phyloP scores from a whole-genome alignment of 2,888 invertebrate genomes.

The Polymixis lichenea region DNA sequence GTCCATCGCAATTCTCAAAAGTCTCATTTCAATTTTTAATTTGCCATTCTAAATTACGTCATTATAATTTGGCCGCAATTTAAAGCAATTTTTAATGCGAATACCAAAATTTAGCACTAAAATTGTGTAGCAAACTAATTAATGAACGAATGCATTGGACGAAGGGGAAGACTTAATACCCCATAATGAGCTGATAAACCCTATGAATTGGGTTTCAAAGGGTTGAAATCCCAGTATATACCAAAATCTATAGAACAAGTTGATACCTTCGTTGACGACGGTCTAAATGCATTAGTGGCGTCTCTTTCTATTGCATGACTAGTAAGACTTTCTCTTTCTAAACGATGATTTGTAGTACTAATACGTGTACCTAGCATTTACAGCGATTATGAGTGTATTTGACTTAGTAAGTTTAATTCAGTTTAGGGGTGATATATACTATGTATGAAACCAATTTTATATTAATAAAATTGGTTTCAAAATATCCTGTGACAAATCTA shows the following conservation, averaged over 20 bases:
- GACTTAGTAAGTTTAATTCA: neutral
- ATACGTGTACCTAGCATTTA: neutral
- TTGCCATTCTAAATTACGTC: neutral
- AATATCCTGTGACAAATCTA: neutral
- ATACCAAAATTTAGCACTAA: conserved; percentile 11
- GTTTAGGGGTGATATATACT: neutral
- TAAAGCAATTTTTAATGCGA: neutral
- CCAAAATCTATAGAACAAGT: conserved; percentile 16
- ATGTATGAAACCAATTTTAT: too few species aligned
- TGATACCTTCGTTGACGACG: conserved; percentile 5
- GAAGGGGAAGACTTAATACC: conserved; percentile 43
- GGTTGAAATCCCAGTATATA: conserved; percentile 34
- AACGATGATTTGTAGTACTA: conserved; percentile 9
- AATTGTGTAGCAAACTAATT: conserved; percentile 36
- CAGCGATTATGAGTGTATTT: neutral
- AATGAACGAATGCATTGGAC: conserved; percentile 22
- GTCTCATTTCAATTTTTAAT: neutral
- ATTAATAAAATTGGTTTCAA: neutral
- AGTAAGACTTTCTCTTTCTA: conserved; percentile 1
- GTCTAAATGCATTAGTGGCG: conserved; percentile 1
- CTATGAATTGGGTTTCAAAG: conserved; percentile 41
- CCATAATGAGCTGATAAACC: conserved; percentile 52
- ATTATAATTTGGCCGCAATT: neutral
- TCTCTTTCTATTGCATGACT: conserved; percentile 14
- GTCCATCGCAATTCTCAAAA: neutral